Evolutionary conservation across 1,140 invertebrate species (phyloP).

Genomic region (Eubasilissa regina): DNA sequence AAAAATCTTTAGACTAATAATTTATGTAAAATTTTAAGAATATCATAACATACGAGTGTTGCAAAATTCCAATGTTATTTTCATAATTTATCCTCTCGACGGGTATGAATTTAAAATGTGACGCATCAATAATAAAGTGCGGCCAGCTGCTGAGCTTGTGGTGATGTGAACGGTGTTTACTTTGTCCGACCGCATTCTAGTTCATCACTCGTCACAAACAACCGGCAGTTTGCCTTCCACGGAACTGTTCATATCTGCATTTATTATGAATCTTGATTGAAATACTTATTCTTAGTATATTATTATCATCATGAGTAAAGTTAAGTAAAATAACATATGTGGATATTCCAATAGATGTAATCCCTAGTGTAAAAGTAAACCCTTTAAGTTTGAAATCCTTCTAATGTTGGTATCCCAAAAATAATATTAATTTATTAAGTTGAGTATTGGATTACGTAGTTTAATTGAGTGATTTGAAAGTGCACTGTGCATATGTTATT

Average conservation of each 20-base stretch:
- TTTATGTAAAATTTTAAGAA: slow-evolving; percentile 44
- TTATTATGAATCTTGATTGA: neutral
- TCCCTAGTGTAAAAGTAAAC: slow-evolving; percentile 44
- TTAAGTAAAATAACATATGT: slow-evolving; percentile 43
- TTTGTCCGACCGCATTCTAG: no score
- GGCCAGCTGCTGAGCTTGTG: no score
- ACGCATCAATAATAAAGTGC: no score
- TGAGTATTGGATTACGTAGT: slow-evolving; percentile 41
- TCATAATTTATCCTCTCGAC: slow-evolving; percentile 1
- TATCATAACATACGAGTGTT: neutral
- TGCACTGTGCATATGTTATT: slow-evolving; percentile 36
- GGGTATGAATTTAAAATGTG: no score
- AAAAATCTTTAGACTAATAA: slow-evolving; percentile 56
- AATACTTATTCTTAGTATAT: slow-evolving; percentile 23
- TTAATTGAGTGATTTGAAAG: slow-evolving; percentile 35
- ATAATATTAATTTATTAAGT: slow-evolving; percentile 39
- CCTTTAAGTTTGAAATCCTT: slow-evolving; percentile 54
- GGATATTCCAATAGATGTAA: slow-evolving; percentile 52
- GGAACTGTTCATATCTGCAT: neutral
- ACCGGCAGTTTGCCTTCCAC: no score
- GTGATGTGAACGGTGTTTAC: no score
- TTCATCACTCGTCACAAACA: no score
- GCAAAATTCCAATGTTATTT: slow-evolving; percentile 34
- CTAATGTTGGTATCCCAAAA: slow-evolving; percentile 50
- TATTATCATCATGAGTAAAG: slow-evolving; percentile 10